A percentile compares a stretch with the other conserved stretches of the same genome.
phyloP scores from a whole-genome alignment of 2,888 invertebrate species.

The Peribatodes rhomboidaria region DNA sequence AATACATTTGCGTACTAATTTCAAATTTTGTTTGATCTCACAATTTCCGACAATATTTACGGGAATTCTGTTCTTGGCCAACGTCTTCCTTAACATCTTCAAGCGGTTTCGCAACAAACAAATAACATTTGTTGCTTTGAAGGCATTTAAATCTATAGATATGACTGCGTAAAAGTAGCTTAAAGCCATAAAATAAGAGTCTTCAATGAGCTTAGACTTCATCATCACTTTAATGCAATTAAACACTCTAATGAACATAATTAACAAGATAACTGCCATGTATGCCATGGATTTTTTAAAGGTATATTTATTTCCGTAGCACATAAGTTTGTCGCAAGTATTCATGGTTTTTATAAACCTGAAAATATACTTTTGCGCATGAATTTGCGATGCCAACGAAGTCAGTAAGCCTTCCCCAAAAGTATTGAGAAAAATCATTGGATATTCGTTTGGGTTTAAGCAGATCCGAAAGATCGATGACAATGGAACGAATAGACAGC shows the following conservation, averaged over 20 bases:
- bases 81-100: background rate
- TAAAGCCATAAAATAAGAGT: background rate
- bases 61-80: background rate
- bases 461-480: background rate
- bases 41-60: constrained; percentile 1
- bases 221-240: background rate
- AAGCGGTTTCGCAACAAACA: background rate
- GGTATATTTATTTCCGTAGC: background rate
- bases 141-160: background rate
- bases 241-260: background rate
- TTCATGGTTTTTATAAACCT: constrained; percentile 1
- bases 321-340: constrained; percentile 4
- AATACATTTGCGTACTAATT: background rate
- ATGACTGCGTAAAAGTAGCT: background rate
- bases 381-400: constrained; percentile 1
- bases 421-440: background rate
- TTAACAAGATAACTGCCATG: background rate
- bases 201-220: background rate
- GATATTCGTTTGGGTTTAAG: background rate
- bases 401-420: background rate
- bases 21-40: background rate
- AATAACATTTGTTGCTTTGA: background rate
- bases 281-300: background rate
- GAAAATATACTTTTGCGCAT: constrained; percentile 6
- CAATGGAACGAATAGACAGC: background rate